Base-by-base conservation (phyloP, 2,888 invertebrate genomes). In the Deroplatys truncata region DNA sequence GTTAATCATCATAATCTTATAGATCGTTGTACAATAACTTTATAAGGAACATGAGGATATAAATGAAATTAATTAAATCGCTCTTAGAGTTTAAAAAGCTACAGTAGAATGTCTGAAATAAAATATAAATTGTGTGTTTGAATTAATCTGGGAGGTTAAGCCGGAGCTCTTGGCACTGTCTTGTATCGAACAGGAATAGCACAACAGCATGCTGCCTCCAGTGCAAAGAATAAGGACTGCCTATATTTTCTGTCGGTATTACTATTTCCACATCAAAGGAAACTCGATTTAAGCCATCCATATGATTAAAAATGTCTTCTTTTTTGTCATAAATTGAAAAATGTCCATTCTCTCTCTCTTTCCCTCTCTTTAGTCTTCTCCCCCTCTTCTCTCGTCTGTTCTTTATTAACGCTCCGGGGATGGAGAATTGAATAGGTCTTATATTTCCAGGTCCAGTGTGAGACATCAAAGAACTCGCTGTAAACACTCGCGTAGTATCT, bases 251-350 rank as follows among this genome's bases (percentile, higher is more conserved):
- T n/a, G 31, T 86, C 25, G 9, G 20, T 29, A 86, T 86, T 86
- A 86, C 82, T 56, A 72, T 86, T 72, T 86, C 29, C 29, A 86
- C 86, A 29, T 86, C 86, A 86, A 86, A 86, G 86, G 82, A 86
- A 56, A 86, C 82, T 86, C 86, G 82, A 86, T 86, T 86, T 72
- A 82, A 86, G 31, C 86, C 86, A 86, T 86, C 86, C 82, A 82
- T 82, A 29, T 86, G 86, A 86, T 86, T 86, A 86, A 86, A 86
- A 86, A 86, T 49, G 49, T 49, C 43, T 43, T 43, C 43, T 43
- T 43, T 43, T 86, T 86, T 86, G 56, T 82, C 31, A 28, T 25
- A 82, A 86, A 86, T 25, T 86, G 43, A 28, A 85, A 49, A 85
- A 49, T 28, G 56, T n/a, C 28, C 49, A 56, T 49, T 49, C 49